phyloP scores from a whole-genome alignment of 2,113 vertebrate species.

The Bos javanicus region DNA sequence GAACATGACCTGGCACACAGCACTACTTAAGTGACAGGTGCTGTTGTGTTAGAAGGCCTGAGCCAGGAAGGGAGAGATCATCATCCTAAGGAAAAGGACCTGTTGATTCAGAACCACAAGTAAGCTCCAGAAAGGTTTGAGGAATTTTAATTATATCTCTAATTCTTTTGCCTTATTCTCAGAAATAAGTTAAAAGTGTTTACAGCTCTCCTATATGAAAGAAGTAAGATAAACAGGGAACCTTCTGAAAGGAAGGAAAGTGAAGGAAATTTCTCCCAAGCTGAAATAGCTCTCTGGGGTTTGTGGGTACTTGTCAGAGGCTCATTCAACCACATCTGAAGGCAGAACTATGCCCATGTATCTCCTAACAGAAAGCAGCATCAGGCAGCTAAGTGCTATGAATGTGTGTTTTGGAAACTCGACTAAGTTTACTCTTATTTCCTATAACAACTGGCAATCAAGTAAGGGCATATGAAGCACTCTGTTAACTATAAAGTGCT shows the following conservation, averaged over 20 bases:
- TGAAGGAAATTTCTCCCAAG: background rate
- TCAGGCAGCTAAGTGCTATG: background rate
- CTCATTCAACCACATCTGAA: background rate
- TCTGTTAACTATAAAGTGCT: background rate
- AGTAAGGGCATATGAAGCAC: background rate
- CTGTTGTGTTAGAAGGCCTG: background rate
- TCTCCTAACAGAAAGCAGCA: background rate
- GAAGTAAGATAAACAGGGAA: background rate
- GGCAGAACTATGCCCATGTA: background rate
- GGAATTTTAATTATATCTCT: background rate
- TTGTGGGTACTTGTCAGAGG: background rate
- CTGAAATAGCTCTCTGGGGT: background rate
- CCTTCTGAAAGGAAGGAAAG: background rate
- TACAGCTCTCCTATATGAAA: background rate
- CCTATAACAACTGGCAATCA: background rate
- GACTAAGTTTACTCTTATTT: background rate
- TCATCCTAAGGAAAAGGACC: background rate
- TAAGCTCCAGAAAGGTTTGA: background rate
- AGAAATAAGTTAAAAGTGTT: slow-evolving; percentile 3
- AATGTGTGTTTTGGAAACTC: background rate
- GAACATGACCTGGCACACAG: background rate
- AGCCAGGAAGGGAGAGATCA: background rate
- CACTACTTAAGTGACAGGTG: background rate
- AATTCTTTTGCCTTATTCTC: background rate
- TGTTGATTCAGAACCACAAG: background rate